A percentile compares a stretch with the other conserved stretches of the same genome.
Evolutionary conservation across 2,113 vertebrate genomes (phyloP).

Genomic region (Pluvialis apricaria): DNA sequence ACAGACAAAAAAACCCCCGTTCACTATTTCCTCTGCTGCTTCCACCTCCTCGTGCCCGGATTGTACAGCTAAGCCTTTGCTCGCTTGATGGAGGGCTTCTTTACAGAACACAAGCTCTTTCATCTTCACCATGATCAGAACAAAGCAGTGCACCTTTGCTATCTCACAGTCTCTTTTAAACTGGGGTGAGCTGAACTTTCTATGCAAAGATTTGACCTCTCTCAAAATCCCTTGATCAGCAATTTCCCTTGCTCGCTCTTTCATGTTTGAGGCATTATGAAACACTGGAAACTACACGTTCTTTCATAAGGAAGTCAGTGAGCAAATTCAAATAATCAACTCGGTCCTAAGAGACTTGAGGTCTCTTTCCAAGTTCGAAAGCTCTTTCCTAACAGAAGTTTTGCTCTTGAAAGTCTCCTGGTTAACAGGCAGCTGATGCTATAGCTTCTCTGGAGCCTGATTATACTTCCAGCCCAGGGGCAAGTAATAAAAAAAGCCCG

Average conservation of each 20-base stretch:
- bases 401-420: constrained; percentile 12
- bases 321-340: constrained; percentile 46
- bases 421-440: constrained; percentile 8
- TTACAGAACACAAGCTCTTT: background rate
- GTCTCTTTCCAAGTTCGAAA: constrained; percentile 26
- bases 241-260: constrained; percentile 14
- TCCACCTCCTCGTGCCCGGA: background rate
- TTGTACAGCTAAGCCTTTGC: background rate
- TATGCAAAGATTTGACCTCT: constrained; percentile 48
- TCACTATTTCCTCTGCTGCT: background rate
- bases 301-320: constrained; percentile 19
- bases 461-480: constrained; percentile 6
- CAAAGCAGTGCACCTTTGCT: background rate
- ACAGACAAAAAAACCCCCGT: background rate
- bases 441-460: constrained; percentile 10
- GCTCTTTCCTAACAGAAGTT: constrained; percentile 12
- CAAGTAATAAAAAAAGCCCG: constrained; percentile 28
- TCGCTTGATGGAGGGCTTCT: background rate
- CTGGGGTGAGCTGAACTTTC: constrained; percentile 22
- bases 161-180: background rate
- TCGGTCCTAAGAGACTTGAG: background rate
- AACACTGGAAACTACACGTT: background rate
- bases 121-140: constrained; percentile 21
- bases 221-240: constrained; percentile 41
- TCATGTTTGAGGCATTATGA: constrained; percentile 10